These are phyloP conservation scores for Rhorus exstirpatorius DNA, from an alignment of 2,888 invertebrate species.

Conservation along the genomic window DNA sequence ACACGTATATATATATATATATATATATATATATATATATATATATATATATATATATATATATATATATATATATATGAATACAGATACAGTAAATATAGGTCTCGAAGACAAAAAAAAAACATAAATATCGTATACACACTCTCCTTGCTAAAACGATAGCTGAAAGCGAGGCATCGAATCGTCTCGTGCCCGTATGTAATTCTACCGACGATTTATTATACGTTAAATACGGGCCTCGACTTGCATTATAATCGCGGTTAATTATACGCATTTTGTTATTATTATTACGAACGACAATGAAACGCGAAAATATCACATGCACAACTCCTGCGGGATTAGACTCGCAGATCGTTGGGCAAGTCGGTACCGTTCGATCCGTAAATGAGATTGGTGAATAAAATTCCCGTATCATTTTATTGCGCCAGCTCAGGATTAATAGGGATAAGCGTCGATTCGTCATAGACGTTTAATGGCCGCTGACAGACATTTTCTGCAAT, in stretches of 20 bases:
- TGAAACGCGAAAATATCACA: conserved; percentile 53
- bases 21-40: conserved; percentile 22
- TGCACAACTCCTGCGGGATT: conserved; percentile 30
- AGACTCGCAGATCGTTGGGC: conserved; percentile 35
- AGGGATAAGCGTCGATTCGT: conserved; percentile 13
- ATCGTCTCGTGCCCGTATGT: conserved; percentile 22
- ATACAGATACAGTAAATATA: no score
- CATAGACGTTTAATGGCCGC: background rate
- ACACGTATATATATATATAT: conserved; percentile 15
- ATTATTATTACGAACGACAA: conserved; percentile 57
- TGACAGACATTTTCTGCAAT: background rate
- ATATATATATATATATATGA: no score
- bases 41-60: conserved; percentile 19
- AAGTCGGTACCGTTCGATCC: conserved; percentile 39
- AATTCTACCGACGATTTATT: conserved; percentile 1
- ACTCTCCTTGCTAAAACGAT: conserved; percentile 49
- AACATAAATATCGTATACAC: conserved; percentile 44
- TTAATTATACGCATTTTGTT: conserved; percentile 60
- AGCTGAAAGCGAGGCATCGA: conserved; percentile 54
- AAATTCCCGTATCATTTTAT: no score
- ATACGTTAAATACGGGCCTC: conserved; percentile 41
- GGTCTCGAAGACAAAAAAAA: conserved; percentile 20
- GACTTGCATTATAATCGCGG: conserved; percentile 39
- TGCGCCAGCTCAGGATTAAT: no score
- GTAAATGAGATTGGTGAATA: conserved; percentile 24